Conservation (phyloP, 2,113 vertebrate species). For the Onychorhynchus coronatus region DNA sequence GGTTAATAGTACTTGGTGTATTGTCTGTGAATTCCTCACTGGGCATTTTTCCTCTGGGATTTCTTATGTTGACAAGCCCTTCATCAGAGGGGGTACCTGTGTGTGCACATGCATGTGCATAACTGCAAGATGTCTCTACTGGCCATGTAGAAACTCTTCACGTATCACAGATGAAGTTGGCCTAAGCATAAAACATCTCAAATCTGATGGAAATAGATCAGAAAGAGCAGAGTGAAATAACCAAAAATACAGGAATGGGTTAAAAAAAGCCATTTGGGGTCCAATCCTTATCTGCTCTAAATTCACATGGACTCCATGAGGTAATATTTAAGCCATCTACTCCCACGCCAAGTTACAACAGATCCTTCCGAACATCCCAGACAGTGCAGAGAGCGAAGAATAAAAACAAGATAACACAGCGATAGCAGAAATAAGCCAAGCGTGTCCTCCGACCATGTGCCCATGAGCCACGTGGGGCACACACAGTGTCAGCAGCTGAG, state of each 20-base stretch:
- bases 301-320: not conserved
- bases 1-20: not conserved
- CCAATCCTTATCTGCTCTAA: constrained; percentile 8
- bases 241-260: not conserved
- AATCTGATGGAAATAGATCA: not conserved
- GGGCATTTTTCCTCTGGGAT: not conserved
- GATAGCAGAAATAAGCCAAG: not conserved
- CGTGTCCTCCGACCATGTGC: accelerated
- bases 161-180: not conserved
- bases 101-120: accelerated
- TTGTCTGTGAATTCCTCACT: not conserved
- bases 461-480: not conserved
- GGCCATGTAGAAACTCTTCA: not conserved
- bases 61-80: not conserved
- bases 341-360: not conserved
- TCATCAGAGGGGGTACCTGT: not conserved
- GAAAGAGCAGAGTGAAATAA: not conserved
- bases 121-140: not conserved
- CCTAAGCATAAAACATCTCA: not conserved
- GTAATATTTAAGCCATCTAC: constrained; percentile 10
- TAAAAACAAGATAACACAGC: not conserved
- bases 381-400: not conserved
- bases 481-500: not conserved
- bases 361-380: constrained; percentile 16
- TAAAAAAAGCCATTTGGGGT: not conserved